Evolutionary conservation across 2,113 vertebrate genomes (phyloP), one percentile per base, ranked within the genome.

Genomic region (Syngnathoides biaculeatus): DNA sequence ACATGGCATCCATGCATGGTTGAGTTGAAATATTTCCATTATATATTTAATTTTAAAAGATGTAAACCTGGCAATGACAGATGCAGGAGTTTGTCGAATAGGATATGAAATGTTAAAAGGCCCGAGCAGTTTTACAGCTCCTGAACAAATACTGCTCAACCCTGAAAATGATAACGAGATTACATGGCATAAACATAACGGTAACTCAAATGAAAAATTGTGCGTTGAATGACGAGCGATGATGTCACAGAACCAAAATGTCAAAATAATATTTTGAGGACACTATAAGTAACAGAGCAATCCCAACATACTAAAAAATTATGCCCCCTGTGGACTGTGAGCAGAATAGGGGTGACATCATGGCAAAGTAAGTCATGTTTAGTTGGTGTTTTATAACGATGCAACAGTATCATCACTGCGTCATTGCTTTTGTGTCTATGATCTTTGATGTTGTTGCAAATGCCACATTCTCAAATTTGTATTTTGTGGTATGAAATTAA

Each of bases 371-470:
- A 45, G 13, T 43, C 3, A 43, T 26, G 14, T 24, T 45, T 9
- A 8, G 12, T 15, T 43, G 5, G 9, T 62, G 22, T 43, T 62
- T 26, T 43, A n/a, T 17, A n/a, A 24, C 40, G 39, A 43, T 45
- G n/a, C 60, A 13, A 43, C 4, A 40, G 12, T 22, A 62, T 62
- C 60, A 62, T 62, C 15, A 40, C 40, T 15, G 60, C 22, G 8
- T 62, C 60, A 62, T 62, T 62, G 55, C 55, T 56, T 56, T 56
- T 56, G 26, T 27, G 26, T 56, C 39, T 26, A 6, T 62, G n/a
- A 62, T 22, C 60, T 62, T 62, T 62, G 10, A 62, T 43, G 14
- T 15, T 22, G 2, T 11, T 35, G 27, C 14, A 12, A n/a, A 7
- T 57, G 27, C 27, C 19, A 6, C 12, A 26, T 5, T 20, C 24